Evolutionary conservation across 2,888 invertebrate genomes (phyloP), one percentile per base, ranked within the genome.

Genomic region (Polylopha cassiicola): DNA sequence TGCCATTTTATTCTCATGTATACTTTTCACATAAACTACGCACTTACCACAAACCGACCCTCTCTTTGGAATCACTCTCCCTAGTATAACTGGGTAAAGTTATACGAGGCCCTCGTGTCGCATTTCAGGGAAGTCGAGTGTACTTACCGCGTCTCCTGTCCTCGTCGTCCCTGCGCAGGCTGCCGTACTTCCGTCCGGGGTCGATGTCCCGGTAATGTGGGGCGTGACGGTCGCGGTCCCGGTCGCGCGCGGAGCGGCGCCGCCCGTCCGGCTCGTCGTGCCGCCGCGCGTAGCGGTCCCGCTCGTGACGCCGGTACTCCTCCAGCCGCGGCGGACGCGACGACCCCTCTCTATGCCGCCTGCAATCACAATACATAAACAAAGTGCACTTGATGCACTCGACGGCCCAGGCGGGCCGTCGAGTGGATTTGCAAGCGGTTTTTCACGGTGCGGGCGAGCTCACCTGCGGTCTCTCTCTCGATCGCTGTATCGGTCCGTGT

Each of bases 401-500:
- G n/a, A n/a, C n/a, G n/a, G n/a, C n/a, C n/a, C n/a, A n/a, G n/a
- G n/a, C n/a, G n/a, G n/a, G n/a, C n/a, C n/a, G n/a, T n/a, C n/a
- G n/a, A n/a, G n/a, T n/a, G n/a, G n/a, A n/a, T n/a, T n/a, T n/a
- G n/a, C n/a, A n/a, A n/a, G n/a, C n/a, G n/a, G n/a, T n/a, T n/a
- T n/a, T n/a, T n/a, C n/a, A n/a, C n/a, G n/a, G n/a, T n/a, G 14
- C 15, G 3, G 21, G 13, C 0, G 10, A 8, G 24, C 51, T 51
- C 30, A 85, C 86, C 87, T 78, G 50, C 84, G 80, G 22, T 87
- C 87, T 44, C 86, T 78, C 48, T 90, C 90, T 43, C 88, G 84
- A 65, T 91, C 91, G 55, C 91, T 91, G 64, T 89, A 90, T 68
- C 89, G 90, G 65, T 90, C 89, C 2, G 89, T 89, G 54, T 90